Percentiles rank a stretch among this genome's conserved stretches.
Evolutionary conservation across 2,888 invertebrate species (phyloP).

Genomic region (Oligia fasciuncula): DNA sequence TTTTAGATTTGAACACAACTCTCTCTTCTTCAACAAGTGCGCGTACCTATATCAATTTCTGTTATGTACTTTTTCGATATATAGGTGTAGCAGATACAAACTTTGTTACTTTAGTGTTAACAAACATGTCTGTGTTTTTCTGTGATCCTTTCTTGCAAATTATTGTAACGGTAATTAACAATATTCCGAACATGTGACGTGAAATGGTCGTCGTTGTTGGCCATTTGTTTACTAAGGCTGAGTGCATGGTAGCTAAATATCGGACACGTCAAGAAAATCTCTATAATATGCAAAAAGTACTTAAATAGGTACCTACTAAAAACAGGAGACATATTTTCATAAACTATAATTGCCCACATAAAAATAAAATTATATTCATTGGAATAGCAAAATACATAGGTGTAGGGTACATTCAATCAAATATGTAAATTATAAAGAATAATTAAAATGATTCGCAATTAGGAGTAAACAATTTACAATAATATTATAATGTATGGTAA

Average conservation of each 20-base stretch:
- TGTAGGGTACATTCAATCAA: constrained; percentile 61
- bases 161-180: constrained; percentile 2
- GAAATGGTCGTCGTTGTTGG: constrained; percentile 29
- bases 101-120: constrained; percentile 16
- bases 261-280: constrained; percentile 51
- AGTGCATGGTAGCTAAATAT: constrained; percentile 40
- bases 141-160: constrained; percentile 5
- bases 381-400: constrained; percentile 66
- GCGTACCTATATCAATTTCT: constrained; percentile 1
- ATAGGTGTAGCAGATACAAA: constrained; percentile 20
- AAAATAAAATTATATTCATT: constrained; percentile 57
- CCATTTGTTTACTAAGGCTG: constrained; percentile 30
- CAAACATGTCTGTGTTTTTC: constrained; percentile 17
- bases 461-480: constrained; percentile 63
- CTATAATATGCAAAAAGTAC: constrained; percentile 60
- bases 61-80: constrained; percentile 27
- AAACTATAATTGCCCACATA: constrained; percentile 88
- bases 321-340: constrained; percentile 89
- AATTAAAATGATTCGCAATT: constrained; percentile 56
- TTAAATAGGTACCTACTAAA: constrained; percentile 70
- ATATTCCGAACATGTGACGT: constrained; percentile 7
- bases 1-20: constrained; percentile 7
- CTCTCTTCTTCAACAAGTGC: background rate
- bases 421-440: constrained; percentile 55
- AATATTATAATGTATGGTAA: constrained; percentile 55